Percentiles rank a stretch among this genome's conserved stretches.
phyloP scores from a whole-genome alignment of 2,888 invertebrate species.

The Epirrhoe alternata region DNA sequence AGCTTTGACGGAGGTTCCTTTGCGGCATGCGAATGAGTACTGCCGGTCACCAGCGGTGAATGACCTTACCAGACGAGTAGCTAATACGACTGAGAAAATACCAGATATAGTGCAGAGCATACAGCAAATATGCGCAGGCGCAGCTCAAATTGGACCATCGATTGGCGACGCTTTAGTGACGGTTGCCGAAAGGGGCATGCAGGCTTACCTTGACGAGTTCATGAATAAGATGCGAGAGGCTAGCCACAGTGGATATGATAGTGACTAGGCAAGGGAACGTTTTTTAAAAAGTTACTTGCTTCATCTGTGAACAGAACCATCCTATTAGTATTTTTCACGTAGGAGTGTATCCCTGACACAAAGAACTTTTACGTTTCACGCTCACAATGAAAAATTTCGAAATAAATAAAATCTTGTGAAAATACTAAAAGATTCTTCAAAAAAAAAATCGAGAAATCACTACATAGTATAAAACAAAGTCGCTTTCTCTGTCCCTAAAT shows the following conservation, averaged over 20 bases:
- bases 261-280: neutral
- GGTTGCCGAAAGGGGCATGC: slow-evolving; percentile 6
- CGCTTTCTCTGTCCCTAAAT: too few species aligned
- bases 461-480: too few species aligned
- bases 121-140: slow-evolving; percentile 13
- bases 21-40: slow-evolving; percentile 29
- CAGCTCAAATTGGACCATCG: neutral
- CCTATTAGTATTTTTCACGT: too few species aligned
- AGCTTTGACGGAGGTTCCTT: slow-evolving; percentile 32
- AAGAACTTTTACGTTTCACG: too few species aligned
- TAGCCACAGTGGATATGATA: neutral
- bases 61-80: slow-evolving; percentile 28
- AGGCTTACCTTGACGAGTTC: slow-evolving; percentile 12
- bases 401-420: too few species aligned
- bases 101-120: slow-evolving; percentile 21
- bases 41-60: slow-evolving; percentile 30
- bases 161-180: slow-evolving; percentile 6
- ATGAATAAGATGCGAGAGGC: slow-evolving; percentile 1
- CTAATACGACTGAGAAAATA: slow-evolving; percentile 12
- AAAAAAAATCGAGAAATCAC: too few species aligned
- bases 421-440: too few species aligned
- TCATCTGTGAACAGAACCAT: too few species aligned
- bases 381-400: too few species aligned
- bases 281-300: too few species aligned
- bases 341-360: too few species aligned